These are phyloP conservation scores for Lycodopsis pacificus DNA, from an alignment of 2,797 vertebrate species.

Conservation along the genomic window DNA sequence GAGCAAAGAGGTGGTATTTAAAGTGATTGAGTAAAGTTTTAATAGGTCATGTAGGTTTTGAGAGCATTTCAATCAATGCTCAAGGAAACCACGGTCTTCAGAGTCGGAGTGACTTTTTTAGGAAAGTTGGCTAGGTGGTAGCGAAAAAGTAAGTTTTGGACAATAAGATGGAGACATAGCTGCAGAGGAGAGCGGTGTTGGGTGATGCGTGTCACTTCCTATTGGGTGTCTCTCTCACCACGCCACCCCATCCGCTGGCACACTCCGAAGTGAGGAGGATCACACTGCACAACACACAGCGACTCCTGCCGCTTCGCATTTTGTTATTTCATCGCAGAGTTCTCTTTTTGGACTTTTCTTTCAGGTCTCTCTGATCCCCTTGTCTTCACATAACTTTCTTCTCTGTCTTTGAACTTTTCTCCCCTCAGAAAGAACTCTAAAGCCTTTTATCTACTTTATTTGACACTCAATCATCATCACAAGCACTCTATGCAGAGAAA, in stretches of 20 bases:
- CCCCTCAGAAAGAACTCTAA: constrained; percentile 1
- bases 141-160: constrained; percentile 18
- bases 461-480: constrained; percentile 4
- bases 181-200: constrained; percentile 29
- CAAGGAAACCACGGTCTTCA: not conserved
- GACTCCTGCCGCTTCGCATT: constrained; percentile 44
- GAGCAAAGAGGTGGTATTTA: not conserved
- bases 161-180: not conserved
- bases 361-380: constrained; percentile 27
- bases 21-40: not conserved
- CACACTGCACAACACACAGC: constrained; percentile 23
- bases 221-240: constrained; percentile 11
- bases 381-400: constrained; percentile 31
- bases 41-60: not conserved
- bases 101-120: not conserved
- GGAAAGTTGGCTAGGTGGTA: constrained; percentile 14
- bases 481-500: not conserved
- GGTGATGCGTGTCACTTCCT: constrained; percentile 47
- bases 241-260: constrained; percentile 2
- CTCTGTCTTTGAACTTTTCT: not conserved
- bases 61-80: not conserved
- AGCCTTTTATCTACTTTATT: constrained; percentile 34
- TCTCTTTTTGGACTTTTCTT: constrained; percentile 33
- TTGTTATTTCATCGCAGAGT: constrained; percentile 20
- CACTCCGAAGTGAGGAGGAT: constrained; percentile 37